Evolutionary conservation across 2,797 vertebrate genomes (phyloP), one percentile per base, ranked within the genome.

Genomic region (Pangasius larnaudii): DNA sequence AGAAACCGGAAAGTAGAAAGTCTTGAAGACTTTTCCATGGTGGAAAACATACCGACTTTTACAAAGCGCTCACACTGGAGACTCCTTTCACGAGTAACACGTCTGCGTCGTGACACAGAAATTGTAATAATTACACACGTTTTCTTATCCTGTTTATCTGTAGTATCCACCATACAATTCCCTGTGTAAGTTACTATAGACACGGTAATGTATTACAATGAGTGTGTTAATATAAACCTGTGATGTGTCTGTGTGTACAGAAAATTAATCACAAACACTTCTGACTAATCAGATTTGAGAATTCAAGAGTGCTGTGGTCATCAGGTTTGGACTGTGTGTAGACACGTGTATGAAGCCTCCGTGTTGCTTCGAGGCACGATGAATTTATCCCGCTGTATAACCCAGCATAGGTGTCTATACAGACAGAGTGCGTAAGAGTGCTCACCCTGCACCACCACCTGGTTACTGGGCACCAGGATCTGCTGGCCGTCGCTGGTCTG

Each of bases 401-500:
- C 10, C 72, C 3, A 22, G 13, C 18, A 13, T 36, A 9, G 30
- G 30, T 24, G 53, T 80, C 18, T 39, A 16, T 81, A 42, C 16
- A 78, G 24, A 33, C 33, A 8, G 46, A 0, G 18, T 58, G 16
- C 7, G 56, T 33, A 9, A 58, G 18, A 30, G 3, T 7, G 42
- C 96, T 94, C 93, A 99, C 99, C 98, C 97, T 99, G 99, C 93
- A 99, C 98, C 42, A 99, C 98, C 89, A 99, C 98, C 91, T 99
- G 99, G 94, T 99, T 99, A 95, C 99, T 99, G 88, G 99, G 99
- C 89, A 99, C 98, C 30, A 99, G 96, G 93, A 99, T 99, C 94
- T 99, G 99, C 93, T 99, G 99, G 36, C 99, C 99, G 0, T 99
- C 99, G 27, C 98, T 98, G 91, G 98, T 99, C 95, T 99, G 99